These are phyloP conservation scores for Aleiodes alternator DNA, from an alignment of 2,888 invertebrate genomes.

Conservation along the genomic window DNA sequence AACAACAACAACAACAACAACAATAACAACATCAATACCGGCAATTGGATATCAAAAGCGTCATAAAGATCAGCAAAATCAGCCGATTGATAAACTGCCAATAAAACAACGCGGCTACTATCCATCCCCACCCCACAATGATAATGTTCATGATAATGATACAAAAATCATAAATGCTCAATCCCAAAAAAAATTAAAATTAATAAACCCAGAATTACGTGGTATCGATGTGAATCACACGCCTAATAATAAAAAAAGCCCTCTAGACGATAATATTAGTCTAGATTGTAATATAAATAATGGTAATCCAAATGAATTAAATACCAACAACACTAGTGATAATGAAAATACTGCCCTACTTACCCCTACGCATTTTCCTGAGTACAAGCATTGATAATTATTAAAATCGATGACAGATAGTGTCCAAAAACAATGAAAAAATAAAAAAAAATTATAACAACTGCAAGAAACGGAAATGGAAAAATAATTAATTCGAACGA, in stretches of 20 bases:
- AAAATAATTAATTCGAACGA: neutral
- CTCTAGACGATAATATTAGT: conserved; percentile 73
- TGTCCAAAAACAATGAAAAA: conserved; percentile 59
- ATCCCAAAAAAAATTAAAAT: conserved; percentile 63
- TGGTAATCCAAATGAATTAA: conserved; percentile 69
- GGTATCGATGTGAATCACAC: conserved; percentile 72
- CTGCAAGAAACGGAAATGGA: conserved; percentile 1
- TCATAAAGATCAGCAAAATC: conserved; percentile 60
- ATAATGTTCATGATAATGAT: conserved; percentile 59
- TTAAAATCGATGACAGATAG: conserved; percentile 72
- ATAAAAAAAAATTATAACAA: conserved; percentile 31
- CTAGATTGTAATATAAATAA: conserved; percentile 74
- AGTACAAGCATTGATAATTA: conserved; percentile 75
- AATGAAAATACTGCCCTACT: conserved; percentile 74
- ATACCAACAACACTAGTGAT: conserved; percentile 73
- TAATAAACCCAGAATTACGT: conserved; percentile 65
- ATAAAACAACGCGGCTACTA: conserved; percentile 69
- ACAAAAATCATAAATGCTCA: conserved; percentile 70
- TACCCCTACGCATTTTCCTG: conserved; percentile 72
- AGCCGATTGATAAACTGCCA: conserved; percentile 66
- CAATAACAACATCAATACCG: conserved; percentile 42
- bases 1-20: conserved; percentile 67
- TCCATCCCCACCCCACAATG: conserved; percentile 67
- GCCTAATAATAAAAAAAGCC: conserved; percentile 72
- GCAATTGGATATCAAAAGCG: conserved; percentile 45